Evolutionary conservation across 2,888 invertebrate genomes (phyloP).

Genomic region (Metalampra italica): DNA sequence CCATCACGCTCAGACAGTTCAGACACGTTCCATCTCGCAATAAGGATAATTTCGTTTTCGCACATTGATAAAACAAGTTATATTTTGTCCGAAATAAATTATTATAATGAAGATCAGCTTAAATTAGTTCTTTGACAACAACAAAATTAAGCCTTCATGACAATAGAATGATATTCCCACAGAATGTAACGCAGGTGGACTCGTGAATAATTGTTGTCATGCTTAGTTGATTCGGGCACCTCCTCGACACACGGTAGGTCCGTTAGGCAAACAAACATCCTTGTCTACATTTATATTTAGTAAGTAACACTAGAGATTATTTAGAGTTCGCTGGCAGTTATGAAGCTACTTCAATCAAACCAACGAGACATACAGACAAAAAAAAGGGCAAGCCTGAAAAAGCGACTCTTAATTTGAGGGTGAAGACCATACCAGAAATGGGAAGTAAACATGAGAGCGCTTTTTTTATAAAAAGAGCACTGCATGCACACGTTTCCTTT

Average conservation of each 20-base stretch:
- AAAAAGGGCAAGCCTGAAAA: too few species aligned
- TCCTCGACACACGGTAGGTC: slow-evolving; percentile 21
- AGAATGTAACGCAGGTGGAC: slow-evolving; percentile 25
- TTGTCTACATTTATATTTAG: too few species aligned
- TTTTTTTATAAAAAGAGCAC: too few species aligned
- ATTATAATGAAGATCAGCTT: neutral
- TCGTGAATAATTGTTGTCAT: slow-evolving; percentile 36
- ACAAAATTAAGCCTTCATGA: slow-evolving; percentile 10
- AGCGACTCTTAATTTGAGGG: too few species aligned
- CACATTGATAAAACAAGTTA: neutral
- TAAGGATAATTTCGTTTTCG: too few species aligned
- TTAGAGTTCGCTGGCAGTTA: neutral
- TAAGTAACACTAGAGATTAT: too few species aligned
- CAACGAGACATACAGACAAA: slow-evolving; percentile 2
- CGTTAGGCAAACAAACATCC: slow-evolving; percentile 5
- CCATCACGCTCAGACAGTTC: too few species aligned
- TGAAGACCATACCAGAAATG: too few species aligned
- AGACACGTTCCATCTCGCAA: too few species aligned
- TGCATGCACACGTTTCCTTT: too few species aligned
- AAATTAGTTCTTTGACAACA: neutral
- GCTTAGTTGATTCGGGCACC: slow-evolving; percentile 31
- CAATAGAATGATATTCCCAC: slow-evolving; percentile 35
- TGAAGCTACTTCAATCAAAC: slow-evolving; percentile 3
- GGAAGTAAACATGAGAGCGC: too few species aligned
- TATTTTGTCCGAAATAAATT: slow-evolving; percentile 1